These are phyloP conservation scores for Sylvilagus floridanus DNA, from an alignment of 2,797 vertebrate species.

Conservation along the genomic window DNA sequence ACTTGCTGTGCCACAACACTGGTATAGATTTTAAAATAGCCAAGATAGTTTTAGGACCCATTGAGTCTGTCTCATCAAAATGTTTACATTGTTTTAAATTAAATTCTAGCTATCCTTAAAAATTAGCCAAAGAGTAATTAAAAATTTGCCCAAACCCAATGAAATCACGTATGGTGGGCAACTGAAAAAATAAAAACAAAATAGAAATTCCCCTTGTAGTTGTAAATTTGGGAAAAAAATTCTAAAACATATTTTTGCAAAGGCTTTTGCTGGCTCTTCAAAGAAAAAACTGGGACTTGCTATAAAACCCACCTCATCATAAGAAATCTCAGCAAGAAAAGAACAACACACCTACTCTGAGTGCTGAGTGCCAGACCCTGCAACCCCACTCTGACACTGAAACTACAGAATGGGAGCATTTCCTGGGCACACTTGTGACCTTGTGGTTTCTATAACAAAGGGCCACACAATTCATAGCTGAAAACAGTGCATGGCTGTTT, in stretches of 20 bases:
- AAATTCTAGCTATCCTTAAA: background rate
- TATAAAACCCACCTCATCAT: background rate
- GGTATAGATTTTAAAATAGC: background rate
- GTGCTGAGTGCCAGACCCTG: background rate
- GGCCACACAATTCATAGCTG: background rate
- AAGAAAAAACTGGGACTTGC: background rate
- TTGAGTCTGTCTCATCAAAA: background rate
- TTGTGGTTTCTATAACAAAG: background rate
- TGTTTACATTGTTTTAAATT: background rate
- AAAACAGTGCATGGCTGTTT: background rate
- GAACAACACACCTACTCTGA: background rate
- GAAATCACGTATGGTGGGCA: background rate
- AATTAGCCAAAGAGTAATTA: background rate
- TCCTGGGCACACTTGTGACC: background rate
- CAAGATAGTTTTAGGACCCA: background rate
- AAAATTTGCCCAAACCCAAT: background rate
- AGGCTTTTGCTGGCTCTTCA: background rate
- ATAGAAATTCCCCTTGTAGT: background rate
- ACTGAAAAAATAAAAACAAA: slow-evolving; percentile 7
- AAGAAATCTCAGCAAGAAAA: background rate
- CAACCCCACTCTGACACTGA: background rate
- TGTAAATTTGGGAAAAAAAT: slow-evolving; percentile 13
- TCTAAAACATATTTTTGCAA: slow-evolving; percentile 5
- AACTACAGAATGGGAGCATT: background rate
- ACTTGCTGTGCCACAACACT: too few species aligned